Conservation (phyloP, 2,113 vertebrate genomes). For the Calidris pugnax region DNA sequence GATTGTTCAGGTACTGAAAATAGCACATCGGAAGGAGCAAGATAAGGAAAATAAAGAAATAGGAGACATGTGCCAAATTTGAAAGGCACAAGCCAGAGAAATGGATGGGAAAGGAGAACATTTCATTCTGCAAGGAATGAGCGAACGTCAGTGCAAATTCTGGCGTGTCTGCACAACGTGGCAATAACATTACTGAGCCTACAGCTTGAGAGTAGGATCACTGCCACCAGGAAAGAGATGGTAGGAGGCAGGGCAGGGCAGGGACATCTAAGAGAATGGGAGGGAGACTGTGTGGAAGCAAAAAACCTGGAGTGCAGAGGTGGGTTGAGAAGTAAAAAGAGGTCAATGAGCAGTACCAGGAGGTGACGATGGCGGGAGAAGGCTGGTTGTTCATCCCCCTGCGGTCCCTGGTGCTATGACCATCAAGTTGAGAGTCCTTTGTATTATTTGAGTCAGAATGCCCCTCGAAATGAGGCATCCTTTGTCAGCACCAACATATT, state of each 20-base stretch:
- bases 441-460: neutral
- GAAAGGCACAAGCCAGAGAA: neutral
- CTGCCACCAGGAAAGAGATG: neutral
- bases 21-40: neutral
- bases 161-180: neutral
- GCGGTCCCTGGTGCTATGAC: neutral
- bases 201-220: neutral
- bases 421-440: neutral
- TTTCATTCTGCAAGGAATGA: conserved; percentile 5
- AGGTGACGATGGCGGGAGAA: neutral
- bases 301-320: neutral
- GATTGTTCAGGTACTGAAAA: neutral
- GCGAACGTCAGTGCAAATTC: neutral
- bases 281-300: neutral
- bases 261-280: neutral
- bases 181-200: neutral
- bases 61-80: neutral
- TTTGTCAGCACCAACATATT: neutral
- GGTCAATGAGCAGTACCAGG: neutral
- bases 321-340: neutral
- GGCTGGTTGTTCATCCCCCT: neutral
- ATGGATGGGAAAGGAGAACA: conserved; percentile 7
- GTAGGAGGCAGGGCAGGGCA: neutral
- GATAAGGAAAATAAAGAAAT: neutral
- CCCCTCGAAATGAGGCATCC: neutral